phyloP scores from a whole-genome alignment of 2,113 vertebrate species.

The Formicarius rufipectus region DNA sequence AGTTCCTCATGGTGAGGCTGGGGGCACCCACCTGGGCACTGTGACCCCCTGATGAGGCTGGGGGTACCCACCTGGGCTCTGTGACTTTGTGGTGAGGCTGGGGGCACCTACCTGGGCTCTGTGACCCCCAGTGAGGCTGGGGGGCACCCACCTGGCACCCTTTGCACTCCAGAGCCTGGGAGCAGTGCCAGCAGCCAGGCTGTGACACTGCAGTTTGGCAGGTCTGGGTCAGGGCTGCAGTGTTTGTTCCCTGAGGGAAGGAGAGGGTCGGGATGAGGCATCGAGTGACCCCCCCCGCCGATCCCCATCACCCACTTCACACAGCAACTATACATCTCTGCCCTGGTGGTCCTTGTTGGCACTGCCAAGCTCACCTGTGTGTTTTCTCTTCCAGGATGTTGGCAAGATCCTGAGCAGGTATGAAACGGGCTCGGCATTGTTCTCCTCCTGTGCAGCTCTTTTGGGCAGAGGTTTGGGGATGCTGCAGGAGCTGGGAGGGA shows the following conservation, averaged over 20 bases:
- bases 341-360: accelerated
- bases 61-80: not conserved
- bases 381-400: constrained; percentile 21
- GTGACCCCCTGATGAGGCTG: not conserved
- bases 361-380: not conserved
- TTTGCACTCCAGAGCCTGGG: not conserved
- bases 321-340: not conserved
- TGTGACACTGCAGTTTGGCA: accelerated
- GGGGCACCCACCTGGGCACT: not conserved
- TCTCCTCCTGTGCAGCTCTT: accelerated
- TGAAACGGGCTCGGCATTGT: accelerated
- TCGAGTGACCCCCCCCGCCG: not conserved
- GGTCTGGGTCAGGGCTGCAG: not conserved
- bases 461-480: not conserved
- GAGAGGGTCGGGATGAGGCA: not conserved
- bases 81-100: not conserved
- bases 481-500: not conserved
- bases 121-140: not conserved
- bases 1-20: constrained; percentile 57
- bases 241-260: not conserved
- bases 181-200: not conserved
- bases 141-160: not conserved
- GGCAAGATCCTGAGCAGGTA: constrained; percentile 17
- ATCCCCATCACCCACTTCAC: not conserved
- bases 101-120: not conserved